phyloP scores from a whole-genome alignment of 2,797 vertebrate species.

The Nasua narica region DNA sequence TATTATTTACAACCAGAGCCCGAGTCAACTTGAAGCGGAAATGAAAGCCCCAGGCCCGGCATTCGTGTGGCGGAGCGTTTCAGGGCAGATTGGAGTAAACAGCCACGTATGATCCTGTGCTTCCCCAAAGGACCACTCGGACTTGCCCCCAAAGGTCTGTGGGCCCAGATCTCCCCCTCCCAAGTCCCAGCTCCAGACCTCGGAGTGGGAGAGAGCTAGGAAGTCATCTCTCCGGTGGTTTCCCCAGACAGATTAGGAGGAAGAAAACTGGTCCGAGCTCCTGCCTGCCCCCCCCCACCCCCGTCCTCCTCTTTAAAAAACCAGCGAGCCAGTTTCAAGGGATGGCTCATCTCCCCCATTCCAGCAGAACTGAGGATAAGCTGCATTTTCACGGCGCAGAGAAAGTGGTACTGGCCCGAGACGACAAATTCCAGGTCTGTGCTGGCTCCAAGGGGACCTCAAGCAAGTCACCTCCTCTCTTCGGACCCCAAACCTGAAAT shows the following conservation, averaged over 20 bases:
- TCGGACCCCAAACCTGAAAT: neutral
- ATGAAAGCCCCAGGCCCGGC: neutral
- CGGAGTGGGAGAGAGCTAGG: neutral
- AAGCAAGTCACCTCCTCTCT: neutral
- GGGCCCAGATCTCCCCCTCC: neutral
- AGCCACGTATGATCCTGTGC: neutral
- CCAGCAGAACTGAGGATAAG: neutral
- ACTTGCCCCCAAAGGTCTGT: neutral
- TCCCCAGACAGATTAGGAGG: neutral
- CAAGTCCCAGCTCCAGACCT: neutral
- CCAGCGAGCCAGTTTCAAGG: neutral
- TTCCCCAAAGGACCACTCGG: neutral
- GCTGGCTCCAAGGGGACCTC: neutral
- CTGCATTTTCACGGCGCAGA: neutral
- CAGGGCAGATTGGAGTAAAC: neutral
- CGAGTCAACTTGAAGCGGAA: neutral
- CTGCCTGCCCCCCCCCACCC: neutral
- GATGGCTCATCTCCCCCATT: accelerated
- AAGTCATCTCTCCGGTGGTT: neutral
- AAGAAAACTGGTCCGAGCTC: neutral
- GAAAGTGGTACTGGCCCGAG: neutral
- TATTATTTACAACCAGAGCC: slow-evolving; percentile 14
- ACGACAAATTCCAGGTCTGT: neutral
- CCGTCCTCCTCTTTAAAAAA: neutral
- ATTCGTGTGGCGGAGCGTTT: neutral